Percentiles rank a stretch among this genome's conserved stretches.
These are phyloP conservation scores for Helicoverpa assulta DNA, from an alignment of 2,888 invertebrate species.

Conservation along the genomic window DNA sequence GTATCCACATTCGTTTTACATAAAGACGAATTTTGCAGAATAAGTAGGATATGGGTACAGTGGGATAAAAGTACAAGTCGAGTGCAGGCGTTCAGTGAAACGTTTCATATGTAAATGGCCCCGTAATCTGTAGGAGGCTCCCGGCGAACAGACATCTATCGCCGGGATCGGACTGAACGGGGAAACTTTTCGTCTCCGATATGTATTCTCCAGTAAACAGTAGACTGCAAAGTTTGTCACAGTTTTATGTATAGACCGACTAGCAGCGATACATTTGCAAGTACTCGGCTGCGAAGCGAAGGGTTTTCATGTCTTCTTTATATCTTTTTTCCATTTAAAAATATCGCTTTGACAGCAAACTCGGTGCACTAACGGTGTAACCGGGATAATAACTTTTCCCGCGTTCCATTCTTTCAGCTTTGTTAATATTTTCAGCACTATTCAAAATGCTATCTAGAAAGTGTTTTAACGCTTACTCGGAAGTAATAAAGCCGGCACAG, in stretches of 20 bases:
- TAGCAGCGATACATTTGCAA: conserved; percentile 64
- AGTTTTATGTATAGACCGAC: conserved; percentile 68
- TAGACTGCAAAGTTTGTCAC: conserved; percentile 69
- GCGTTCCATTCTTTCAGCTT: conserved; percentile 22
- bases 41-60: conserved; percentile 74
- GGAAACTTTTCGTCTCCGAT: conserved; percentile 77
- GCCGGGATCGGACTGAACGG: conserved; percentile 78
- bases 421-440: conserved; percentile 33
- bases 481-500: neutral
- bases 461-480: conserved; percentile 7
- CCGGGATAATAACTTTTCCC: conserved; percentile 42
- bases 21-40: conserved; percentile 69
- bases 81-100: conserved; percentile 84
- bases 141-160: conserved; percentile 81
- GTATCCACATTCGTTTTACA: conserved; percentile 74
- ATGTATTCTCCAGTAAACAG: conserved; percentile 73
- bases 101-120: conserved; percentile 88
- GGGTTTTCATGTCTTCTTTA: conserved; percentile 31
- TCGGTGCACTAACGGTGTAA: conserved; percentile 28
- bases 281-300: conserved; percentile 40
- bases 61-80: conserved; percentile 79
- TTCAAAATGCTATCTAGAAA: conserved; percentile 14
- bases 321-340: conserved; percentile 43
- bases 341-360: conserved; percentile 41
- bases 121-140: conserved; percentile 84